A percentile compares a stretch with the other conserved stretches of the same genome.
phyloP scores from a whole-genome alignment of 2,888 invertebrate genomes.

The Pyrgus malvae region DNA sequence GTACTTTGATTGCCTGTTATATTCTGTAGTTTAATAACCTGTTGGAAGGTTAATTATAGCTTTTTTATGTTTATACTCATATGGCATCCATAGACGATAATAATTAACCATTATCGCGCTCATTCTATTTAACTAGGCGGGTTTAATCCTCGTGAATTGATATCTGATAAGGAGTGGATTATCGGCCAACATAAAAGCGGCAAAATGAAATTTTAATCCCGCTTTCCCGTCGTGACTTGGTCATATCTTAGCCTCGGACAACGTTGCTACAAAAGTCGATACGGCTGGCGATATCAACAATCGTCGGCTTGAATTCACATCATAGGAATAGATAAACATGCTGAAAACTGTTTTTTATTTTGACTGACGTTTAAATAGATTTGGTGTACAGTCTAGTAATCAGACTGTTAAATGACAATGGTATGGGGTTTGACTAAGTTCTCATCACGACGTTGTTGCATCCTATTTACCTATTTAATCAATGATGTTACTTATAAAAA shows the following conservation, averaged over 20 bases:
- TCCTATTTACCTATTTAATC: too few species aligned
- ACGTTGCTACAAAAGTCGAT: conserved; percentile 8
- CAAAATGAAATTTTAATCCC: conserved; percentile 80
- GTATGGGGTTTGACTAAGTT: too few species aligned
- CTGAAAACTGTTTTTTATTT: too few species aligned
- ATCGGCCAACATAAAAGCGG: conserved; percentile 78
- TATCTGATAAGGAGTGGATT: conserved; percentile 78
- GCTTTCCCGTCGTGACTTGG: conserved; percentile 65
- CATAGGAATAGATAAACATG: neutral
- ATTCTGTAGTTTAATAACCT: too few species aligned
- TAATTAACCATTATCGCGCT: conserved; percentile 67
- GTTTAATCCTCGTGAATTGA: conserved; percentile 76
- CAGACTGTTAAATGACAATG: too few species aligned
- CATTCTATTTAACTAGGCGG: conserved; percentile 73
- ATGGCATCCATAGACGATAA: conserved; percentile 57
- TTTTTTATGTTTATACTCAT: too few species aligned
- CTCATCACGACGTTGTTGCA: too few species aligned
- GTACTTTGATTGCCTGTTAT: too few species aligned
- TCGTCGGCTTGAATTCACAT: neutral
- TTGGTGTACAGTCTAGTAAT: too few species aligned
- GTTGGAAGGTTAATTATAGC: too few species aligned
- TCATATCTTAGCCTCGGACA: conserved; percentile 56
- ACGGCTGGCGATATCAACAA: conserved; percentile 3
- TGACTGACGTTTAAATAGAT: too few species aligned
- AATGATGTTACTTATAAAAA: too few species aligned